Evolutionary conservation across 2,888 invertebrate genomes (phyloP), one percentile per base, ranked within the genome.

Genomic region (Pyrocoelia pectoralis): DNA sequence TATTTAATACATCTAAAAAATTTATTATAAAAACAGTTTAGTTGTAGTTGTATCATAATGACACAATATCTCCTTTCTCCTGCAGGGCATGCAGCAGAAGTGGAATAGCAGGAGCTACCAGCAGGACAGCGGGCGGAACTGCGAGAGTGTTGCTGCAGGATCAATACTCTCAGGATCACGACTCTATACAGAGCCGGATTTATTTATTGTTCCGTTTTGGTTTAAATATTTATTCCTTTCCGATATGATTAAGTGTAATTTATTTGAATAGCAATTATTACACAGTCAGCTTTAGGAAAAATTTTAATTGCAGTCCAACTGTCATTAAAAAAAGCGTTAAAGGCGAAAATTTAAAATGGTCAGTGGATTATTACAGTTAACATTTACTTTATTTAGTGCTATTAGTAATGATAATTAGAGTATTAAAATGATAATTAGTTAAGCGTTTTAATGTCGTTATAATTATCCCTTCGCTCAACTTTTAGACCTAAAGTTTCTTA

Each of bases 91-190:
- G 70, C 71, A 68, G 71, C 68, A 67, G 67, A 68, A 70, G 68
- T 71, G 70, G 63, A 63, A 63, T 70, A 68, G 67, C 70, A 69
- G 65, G 68, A 70, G 68, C 59, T 58, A 41, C 43, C 54, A 60
- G 63, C 64, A 64, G 64, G 64, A 64, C 64, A 61, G 59, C 66
- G 66, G 62, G 66, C 62, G 65, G 65, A 59, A 65, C 65, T 57
- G 57, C 58, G 54, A 64, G 58, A 58, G 61, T 56, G 65, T 61
- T 68, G 67, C 71, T 68, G 72, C 71, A 70, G 70, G 74, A 74
- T 74, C 74, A 74, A 74, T 74, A 74, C 74, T 73, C 72, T 64
- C 72, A 73, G 74, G 73, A 74, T 72, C 72, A 68, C 57, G 68
- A 70, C 68, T 74, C 71, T 66, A 70, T 63, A 69, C 70, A 70